phyloP scores from a whole-genome alignment of 2,797 vertebrate genomes.

The Tolypeutes matacus region DNA sequence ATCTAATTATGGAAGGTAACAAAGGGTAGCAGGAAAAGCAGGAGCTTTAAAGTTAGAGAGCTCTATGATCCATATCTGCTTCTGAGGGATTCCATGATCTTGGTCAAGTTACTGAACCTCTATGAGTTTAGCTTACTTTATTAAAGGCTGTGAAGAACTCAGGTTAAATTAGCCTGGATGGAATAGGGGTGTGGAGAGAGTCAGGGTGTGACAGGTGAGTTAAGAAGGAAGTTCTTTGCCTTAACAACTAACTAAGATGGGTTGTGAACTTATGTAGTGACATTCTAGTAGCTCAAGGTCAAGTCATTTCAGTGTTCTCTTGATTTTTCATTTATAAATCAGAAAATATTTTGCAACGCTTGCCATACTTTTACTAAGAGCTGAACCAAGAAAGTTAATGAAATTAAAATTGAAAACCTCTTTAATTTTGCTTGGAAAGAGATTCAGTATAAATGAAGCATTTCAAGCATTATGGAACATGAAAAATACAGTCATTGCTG shows the following conservation, averaged over 20 bases:
- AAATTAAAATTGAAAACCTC: constrained; percentile 58
- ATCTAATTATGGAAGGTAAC: not conserved
- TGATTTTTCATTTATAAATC: constrained; percentile 58
- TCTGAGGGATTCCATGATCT: not conserved
- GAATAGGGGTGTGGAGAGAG: not conserved
- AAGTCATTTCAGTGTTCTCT: not conserved
- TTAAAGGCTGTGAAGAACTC: not conserved
- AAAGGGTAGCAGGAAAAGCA: not conserved
- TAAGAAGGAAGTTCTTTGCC: constrained; percentile 15
- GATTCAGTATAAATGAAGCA: constrained; percentile 62
- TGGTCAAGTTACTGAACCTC: not conserved
- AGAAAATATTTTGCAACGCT: constrained; percentile 2
- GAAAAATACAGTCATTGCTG: constrained; percentile 36
- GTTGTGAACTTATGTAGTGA: not conserved
- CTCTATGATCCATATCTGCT: not conserved
- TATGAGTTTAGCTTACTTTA: not conserved
- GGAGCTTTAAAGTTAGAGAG: not conserved
- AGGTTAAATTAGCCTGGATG: not conserved
- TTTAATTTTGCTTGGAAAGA: constrained; percentile 55
- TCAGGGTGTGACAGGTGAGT: not conserved
- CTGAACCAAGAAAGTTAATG: constrained; percentile 56
- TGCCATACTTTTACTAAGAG: constrained; percentile 40
- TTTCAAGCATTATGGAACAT: constrained; percentile 26
- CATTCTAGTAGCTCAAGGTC: not conserved
- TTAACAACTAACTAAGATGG: not conserved